Conservation (phyloP, 2,888 invertebrate species). For the Aspidiotus rigidus region DNA sequence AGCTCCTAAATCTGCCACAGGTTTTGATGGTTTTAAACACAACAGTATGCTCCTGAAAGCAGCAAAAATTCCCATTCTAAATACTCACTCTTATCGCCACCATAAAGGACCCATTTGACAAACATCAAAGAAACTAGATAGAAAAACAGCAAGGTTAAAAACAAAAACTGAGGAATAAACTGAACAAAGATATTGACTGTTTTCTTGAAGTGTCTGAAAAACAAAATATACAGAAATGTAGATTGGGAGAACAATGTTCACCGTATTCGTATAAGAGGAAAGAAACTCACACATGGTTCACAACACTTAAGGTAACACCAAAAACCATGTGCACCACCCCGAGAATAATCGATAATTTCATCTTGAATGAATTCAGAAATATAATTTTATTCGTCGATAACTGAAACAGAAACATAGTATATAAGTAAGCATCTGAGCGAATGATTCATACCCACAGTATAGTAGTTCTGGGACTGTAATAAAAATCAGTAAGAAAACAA, state of each 20-base stretch:
- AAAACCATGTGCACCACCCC: constrained; percentile 66
- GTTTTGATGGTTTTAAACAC: too few relatives aligned
- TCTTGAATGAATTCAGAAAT: constrained; percentile 65
- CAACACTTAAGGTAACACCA: constrained; percentile 57
- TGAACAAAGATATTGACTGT: constrained; percentile 50
- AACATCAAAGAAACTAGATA: constrained; percentile 58
- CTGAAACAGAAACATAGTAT: constrained; percentile 43
- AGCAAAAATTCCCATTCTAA: not conserved
- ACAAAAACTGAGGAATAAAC: constrained; percentile 62
- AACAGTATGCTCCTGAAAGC: too few relatives aligned
- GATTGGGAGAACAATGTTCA: too few relatives aligned
- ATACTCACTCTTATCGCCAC: constrained; percentile 42
- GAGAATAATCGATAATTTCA: constrained; percentile 63
- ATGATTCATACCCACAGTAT: too few relatives aligned
- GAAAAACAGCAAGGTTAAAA: constrained; percentile 58
- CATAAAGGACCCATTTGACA: constrained; percentile 59
- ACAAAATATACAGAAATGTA: not conserved
- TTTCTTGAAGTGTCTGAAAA: constrained; percentile 48
- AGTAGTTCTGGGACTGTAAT: too few relatives aligned
- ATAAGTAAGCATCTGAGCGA: too few relatives aligned
- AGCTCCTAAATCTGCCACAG: too few relatives aligned
- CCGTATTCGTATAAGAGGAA: not conserved
- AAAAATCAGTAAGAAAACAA: too few relatives aligned
- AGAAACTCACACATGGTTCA: constrained; percentile 46
- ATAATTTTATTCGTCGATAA: constrained; percentile 57